Evolutionary conservation across 53 echinoderm and acorn worm species (phyloP).

Genomic region (Glandiceps talaboti): DNA sequence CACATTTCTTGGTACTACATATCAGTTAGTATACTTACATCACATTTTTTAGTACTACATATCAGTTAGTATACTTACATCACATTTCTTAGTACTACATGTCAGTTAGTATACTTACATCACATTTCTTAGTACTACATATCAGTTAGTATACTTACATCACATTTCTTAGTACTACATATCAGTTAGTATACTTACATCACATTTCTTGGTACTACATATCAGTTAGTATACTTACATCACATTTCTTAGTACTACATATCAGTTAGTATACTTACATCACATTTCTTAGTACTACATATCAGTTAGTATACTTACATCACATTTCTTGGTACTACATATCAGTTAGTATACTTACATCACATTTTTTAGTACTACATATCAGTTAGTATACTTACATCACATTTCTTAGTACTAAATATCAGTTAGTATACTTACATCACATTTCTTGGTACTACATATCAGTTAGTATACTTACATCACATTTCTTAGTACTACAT

Average conservation of each 20-base stretch:
- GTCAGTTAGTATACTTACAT: conserved; percentile 73
- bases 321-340: conserved; percentile 96
- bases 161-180: conserved; percentile 96
- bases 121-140: conserved; percentile 96
- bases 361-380: conserved; percentile 96
- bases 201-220: conserved; percentile 96
- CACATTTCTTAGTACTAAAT: conserved; percentile 95
- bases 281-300: conserved; percentile 96
- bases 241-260: conserved; percentile 96
- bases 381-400: conserved; percentile 73
- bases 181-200: conserved; percentile 73
- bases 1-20: conserved; percentile 96
- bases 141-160: conserved; percentile 73
- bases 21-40: conserved; percentile 73
- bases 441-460: conserved; percentile 96
- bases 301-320: conserved; percentile 73
- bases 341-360: conserved; percentile 73
- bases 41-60: conserved; percentile 96
- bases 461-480: conserved; percentile 73
- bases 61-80: conserved; percentile 73
- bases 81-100: conserved; percentile 96
- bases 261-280: conserved; percentile 73
- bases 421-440: conserved; percentile 73
- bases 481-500: conserved; percentile 96
- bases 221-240: conserved; percentile 73